Percentiles rank a stretch among this genome's conserved stretches.
These are phyloP conservation scores for Caenorhabditis imperialis DNA, from an alignment of 2,888 invertebrate genomes.

Conservation along the genomic window DNA sequence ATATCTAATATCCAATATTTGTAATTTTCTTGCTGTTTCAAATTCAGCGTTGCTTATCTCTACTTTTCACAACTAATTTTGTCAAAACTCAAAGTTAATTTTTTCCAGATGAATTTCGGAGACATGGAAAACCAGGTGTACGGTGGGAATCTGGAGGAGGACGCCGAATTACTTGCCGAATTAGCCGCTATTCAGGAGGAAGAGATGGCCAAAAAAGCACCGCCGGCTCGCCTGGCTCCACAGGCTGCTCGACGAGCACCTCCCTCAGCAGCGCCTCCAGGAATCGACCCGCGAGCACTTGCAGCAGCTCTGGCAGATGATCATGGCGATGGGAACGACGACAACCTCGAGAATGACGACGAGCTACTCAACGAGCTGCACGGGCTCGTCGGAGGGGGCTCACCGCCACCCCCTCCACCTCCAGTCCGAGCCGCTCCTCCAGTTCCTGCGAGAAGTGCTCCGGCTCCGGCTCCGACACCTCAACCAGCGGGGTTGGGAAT, in stretches of 20 bases:
- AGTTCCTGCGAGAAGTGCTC: constrained; percentile 15
- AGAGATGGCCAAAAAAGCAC: constrained; percentile 25
- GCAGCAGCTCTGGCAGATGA: constrained; percentile 54
- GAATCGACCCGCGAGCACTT: constrained; percentile 54
- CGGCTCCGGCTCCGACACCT: neutral
- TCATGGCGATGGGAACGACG: constrained; percentile 37
- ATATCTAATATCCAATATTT: constrained; percentile 5
- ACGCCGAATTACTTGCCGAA: constrained; percentile 67
- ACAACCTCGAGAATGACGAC: constrained; percentile 53
- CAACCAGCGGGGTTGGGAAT: neutral
- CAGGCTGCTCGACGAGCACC: constrained; percentile 15
- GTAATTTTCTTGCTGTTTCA: neutral
- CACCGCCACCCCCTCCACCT: neutral
- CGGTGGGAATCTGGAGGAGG: constrained; percentile 64
- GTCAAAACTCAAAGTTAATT: constrained; percentile 7
- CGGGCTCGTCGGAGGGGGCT: constrained; percentile 46
- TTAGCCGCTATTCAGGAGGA: constrained; percentile 63
- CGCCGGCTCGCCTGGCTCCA: constrained; percentile 15
- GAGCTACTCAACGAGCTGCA: constrained; percentile 53
- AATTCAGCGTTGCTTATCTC: constrained; percentile 1
- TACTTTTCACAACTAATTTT: constrained; percentile 5
- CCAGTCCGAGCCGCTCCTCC: constrained; percentile 2
- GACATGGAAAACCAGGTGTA: constrained; percentile 61
- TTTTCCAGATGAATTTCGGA: constrained; percentile 49
- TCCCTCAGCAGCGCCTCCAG: constrained; percentile 18